Base-by-base conservation (phyloP, 2,888 invertebrate genomes). In the Dinocampus coccinellae region DNA sequence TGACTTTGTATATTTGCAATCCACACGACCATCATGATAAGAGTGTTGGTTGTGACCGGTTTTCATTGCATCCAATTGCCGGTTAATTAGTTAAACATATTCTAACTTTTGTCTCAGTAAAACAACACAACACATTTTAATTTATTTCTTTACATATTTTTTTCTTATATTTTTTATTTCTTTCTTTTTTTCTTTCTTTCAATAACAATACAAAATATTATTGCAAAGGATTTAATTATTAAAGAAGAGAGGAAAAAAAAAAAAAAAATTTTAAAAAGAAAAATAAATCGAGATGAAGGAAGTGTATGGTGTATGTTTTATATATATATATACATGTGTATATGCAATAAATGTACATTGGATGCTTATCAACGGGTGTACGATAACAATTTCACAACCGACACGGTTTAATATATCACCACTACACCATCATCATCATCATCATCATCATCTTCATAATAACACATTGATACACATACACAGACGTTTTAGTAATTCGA, bases 21-120 rank as follows among this genome's bases (percentile, higher is more conserved):
- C 9, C 79, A 77, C 79, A 78, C 79, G 79, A 79, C 77, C 76
- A 75, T 77, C 77, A 74, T 74, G 78, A 80, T 78, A 81, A 79
- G 73, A 52, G 64, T 64, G 16, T 47, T n/a, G 16, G 47, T 70
- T 73, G 74, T 75, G 77, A 80, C 75, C 77, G 76, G 78, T 80
- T 80, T n/a, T 78, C 73, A 73, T 76, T 71, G 58, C 57, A 64
- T 73, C 69, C 69, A 63, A 64, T 73, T 58, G 42, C 58, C 16
- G 39, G 65, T 53, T 34, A 68, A 58, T 67, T 67, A 63, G 57
- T 62, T 26, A 60, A 20, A 36, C 16, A 47, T 16, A 47, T 16
- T 47, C 53, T 63, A 36, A 2, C 36, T 55, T 34, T n/a, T n/a
- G n/a, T n/a, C n/a, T n/a, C n/a, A n/a, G n/a, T n/a, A n/a, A n/a